Evolutionary conservation across 2,797 vertebrate genomes (phyloP).

Genomic region (Avahi laniger): DNA sequence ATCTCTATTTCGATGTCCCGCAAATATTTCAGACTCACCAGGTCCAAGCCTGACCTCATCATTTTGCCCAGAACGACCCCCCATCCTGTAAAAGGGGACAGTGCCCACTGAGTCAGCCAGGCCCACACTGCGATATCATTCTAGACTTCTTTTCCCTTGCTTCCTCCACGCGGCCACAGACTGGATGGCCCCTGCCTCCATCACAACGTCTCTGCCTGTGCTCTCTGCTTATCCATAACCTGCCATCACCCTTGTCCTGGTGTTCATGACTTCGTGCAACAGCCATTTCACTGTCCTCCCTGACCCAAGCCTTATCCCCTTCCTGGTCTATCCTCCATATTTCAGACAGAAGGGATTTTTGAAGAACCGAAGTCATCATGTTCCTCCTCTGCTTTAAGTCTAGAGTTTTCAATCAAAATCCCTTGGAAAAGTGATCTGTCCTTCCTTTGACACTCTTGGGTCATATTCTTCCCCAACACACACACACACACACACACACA

Average conservation of each 20-base stretch:
- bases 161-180: accelerated
- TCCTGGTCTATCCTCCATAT: neutral
- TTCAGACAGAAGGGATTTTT: neutral
- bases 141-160: accelerated
- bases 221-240: neutral
- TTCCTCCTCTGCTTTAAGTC: neutral
- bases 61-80: neutral
- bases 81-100: too few species aligned
- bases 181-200: accelerated
- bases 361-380: neutral
- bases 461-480: neutral
- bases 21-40: neutral
- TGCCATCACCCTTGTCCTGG: neutral
- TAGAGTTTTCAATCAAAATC: neutral
- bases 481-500: too few species aligned
- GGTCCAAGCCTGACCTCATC: neutral
- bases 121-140: accelerated
- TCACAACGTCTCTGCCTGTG: accelerated
- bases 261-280: too few species aligned
- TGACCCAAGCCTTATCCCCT: neutral
- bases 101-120: neutral
- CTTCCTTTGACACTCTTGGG: neutral
- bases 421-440: neutral
- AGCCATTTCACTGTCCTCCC: too few species aligned
- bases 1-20: too few species aligned